Evolutionary conservation across 1,140 invertebrate species (phyloP).

Genomic region (Papilio dardanus): DNA sequence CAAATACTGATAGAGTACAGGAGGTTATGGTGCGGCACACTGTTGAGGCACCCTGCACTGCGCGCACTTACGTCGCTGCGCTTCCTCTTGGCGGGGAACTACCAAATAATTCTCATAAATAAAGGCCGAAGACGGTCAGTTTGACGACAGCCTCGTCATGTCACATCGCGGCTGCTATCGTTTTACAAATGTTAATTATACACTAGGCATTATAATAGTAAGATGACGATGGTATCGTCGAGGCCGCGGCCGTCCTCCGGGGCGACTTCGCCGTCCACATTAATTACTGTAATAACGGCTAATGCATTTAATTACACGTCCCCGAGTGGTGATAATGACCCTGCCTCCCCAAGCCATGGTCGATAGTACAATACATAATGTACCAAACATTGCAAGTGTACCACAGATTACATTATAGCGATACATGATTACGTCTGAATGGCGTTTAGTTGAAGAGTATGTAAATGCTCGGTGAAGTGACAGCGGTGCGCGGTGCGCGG

Average conservation of each 20-base stretch:
- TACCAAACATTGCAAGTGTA: too few relatives aligned
- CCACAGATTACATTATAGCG: too few relatives aligned
- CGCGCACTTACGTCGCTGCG: too few relatives aligned
- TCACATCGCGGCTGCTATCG: not conserved
- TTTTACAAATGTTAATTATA: not conserved
- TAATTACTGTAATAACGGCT: not conserved
- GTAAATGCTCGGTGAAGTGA: not conserved
- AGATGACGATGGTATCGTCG: not conserved
- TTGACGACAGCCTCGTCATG: not conserved
- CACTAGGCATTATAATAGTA: not conserved
- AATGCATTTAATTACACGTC: not conserved
- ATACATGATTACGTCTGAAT: not conserved
- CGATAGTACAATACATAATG: too few relatives aligned
- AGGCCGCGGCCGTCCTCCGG: not conserved
- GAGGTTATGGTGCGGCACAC: too few relatives aligned
- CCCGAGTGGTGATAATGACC: not conserved
- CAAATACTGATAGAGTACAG: too few relatives aligned
- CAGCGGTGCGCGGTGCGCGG: not conserved
- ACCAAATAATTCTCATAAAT: too few relatives aligned
- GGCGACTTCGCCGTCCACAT: not conserved
- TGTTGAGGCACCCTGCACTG: too few relatives aligned
- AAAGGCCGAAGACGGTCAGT: too few relatives aligned
- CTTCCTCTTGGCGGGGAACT: too few relatives aligned
- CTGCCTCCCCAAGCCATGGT: not conserved
- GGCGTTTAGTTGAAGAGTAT: not conserved